Base-by-base conservation (phyloP, 1,140 invertebrate species). In the Heliconius congener region DNA sequence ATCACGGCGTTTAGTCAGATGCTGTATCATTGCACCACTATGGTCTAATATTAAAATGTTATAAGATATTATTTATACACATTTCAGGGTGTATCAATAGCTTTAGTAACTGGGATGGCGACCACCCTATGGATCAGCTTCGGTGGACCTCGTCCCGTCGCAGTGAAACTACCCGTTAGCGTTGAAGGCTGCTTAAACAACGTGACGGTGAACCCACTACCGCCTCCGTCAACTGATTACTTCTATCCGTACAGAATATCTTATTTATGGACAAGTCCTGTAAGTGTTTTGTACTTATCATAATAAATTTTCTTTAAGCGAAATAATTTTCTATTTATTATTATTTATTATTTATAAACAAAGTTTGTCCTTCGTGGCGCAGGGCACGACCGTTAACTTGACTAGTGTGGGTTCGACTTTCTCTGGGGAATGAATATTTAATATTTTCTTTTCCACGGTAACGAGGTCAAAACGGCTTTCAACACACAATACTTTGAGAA, bases 101-200 rank as follows among this genome's bases (percentile, higher is more conserved):
- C 96, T 0, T 90, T 98, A 11, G 19, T 97, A 2, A 85, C 90
- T 16, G 96, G 97, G 9, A 91, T 99, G 71, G 90, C 93, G 0
- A 91, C 98, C 76, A 96, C 96, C 19, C 95, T 98, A 19, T 98
- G 97, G 97, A 97, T 98, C 78, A 98, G 97, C 73, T 98, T 99
- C 90, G 98, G 98, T 0, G 96, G 96, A 50, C 97, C 97, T 0
- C 96, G 97, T 81, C 97, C 97, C 1, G 87, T 94, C 1, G 81
- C 95, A 6, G 84, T 89, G 0, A 94, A 91, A n/a, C 92, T 98
- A 75, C 95, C 96, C 0, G 90, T 96, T 19, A 95, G 95, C 11
- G 95, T 95, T 0, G 95, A 95, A 1, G 96, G 95, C 6, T 97
- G 97, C 81, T 86, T 90, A 16, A 86, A 83, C 39, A 92, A 93